These are phyloP conservation scores for Sebastes schlegelii DNA, from an alignment of 2,113 vertebrate species.

Conservation along the genomic window DNA sequence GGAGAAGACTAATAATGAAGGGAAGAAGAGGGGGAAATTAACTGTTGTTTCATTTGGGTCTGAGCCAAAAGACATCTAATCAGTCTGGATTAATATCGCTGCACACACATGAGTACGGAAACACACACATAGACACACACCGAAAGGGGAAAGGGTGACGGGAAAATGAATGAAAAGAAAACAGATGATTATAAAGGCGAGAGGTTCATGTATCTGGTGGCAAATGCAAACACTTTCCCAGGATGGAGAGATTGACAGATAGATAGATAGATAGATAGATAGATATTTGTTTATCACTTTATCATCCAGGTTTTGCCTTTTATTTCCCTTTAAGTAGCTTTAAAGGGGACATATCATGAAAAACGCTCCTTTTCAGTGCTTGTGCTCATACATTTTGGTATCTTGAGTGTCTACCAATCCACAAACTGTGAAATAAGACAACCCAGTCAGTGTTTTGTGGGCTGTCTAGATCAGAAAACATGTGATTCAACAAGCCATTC, in stretches of 20 bases:
- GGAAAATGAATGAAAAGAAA: slow-evolving; percentile 52
- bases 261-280: too few species aligned
- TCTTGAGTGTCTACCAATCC: too few species aligned
- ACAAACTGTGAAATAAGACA: too few species aligned
- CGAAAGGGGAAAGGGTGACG: background rate
- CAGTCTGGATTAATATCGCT: slow-evolving; percentile 34
- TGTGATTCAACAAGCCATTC: too few species aligned
- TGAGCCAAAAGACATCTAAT: slow-evolving; percentile 50
- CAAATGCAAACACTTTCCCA: slow-evolving; percentile 30
- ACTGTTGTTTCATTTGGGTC: slow-evolving; percentile 60
- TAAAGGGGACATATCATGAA: too few species aligned
- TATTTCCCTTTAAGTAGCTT: too few species aligned
- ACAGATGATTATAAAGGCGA: slow-evolving; percentile 14
- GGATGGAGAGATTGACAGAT: background rate
- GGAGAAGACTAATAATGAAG: slow-evolving; percentile 43
- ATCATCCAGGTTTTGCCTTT: too few species aligned
- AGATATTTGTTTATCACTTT: too few species aligned
- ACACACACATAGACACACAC: slow-evolving; percentile 9
- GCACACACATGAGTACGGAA: background rate
- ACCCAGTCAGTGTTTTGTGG: too few species aligned
- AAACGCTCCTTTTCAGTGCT: too few species aligned
- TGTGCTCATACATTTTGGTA: too few species aligned
- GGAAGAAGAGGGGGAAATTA: slow-evolving; percentile 20
- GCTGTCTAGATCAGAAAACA: too few species aligned
- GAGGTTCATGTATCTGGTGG: slow-evolving; percentile 35